Evolutionary conservation across 1,140 invertebrate genomes (phyloP).

Genomic region (Meloidogyne hapla): DNA sequence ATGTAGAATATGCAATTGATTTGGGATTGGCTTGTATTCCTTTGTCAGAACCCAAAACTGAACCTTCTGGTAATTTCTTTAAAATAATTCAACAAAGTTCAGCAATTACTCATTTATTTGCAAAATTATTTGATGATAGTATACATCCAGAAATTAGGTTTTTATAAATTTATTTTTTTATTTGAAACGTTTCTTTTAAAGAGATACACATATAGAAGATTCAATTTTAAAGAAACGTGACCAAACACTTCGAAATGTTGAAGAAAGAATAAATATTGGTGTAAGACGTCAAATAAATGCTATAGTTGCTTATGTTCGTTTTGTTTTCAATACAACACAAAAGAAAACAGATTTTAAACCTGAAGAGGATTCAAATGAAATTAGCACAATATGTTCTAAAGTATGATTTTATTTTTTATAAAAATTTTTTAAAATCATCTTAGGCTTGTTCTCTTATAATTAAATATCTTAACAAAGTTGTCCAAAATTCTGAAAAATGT

Average conservation of each 20-base stretch:
- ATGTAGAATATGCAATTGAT: constrained; percentile 93
- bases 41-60: constrained; percentile 78
- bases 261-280: constrained; percentile 84
- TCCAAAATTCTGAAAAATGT: constrained; percentile 65
- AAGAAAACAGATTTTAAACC: constrained; percentile 94
- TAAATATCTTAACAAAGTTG: constrained; percentile 77
- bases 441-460: constrained; percentile 85
- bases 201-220: constrained; percentile 81
- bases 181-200: no score
- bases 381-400: constrained; percentile 36
- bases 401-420: constrained; percentile 1
- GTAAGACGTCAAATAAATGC: constrained; percentile 79
- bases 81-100: constrained; percentile 90
- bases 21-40: constrained; percentile 82
- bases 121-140: constrained; percentile 87
- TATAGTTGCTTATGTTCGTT: constrained; percentile 84
- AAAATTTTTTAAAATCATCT: constrained; percentile 62
- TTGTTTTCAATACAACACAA: constrained; percentile 86
- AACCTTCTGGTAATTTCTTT: constrained; percentile 88
- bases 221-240: constrained; percentile 85
- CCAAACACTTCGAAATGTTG: constrained; percentile 76
- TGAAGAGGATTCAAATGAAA: constrained; percentile 71
- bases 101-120: constrained; percentile 88
- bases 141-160: constrained; percentile 83
- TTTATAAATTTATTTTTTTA: neutral